phyloP scores from a whole-genome alignment of 2,888 invertebrate genomes.

The Ophonus ardosiacus region DNA sequence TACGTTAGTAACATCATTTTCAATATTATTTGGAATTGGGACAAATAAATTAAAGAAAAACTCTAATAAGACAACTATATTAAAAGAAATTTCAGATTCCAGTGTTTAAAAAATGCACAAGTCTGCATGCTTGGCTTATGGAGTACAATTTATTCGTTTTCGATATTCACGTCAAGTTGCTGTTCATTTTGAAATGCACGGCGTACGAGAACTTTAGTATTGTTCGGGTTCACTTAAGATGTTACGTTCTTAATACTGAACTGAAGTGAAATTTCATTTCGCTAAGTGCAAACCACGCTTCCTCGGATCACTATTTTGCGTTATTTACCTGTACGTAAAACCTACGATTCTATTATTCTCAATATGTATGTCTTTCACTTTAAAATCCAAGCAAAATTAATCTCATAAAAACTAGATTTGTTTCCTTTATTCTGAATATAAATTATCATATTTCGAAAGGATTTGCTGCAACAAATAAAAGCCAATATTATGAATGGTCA shows the following conservation, averaged over 20 bases:
- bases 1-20: too few species aligned
- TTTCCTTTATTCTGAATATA: neutral
- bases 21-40: too few species aligned
- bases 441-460: too few species aligned
- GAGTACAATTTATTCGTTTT: slow-evolving; percentile 30
- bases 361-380: neutral
- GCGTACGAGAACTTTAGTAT: slow-evolving; percentile 12
- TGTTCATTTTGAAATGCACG: slow-evolving; percentile 47
- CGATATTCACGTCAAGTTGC: slow-evolving; percentile 17
- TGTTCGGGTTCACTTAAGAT: slow-evolving; percentile 53
- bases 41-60: too few species aligned
- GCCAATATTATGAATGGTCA: too few species aligned
- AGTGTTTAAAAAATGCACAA: neutral
- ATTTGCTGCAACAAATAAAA: too few species aligned
- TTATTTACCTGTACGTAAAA: slow-evolving; percentile 52
- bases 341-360: slow-evolving; percentile 35
- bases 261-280: slow-evolving; percentile 55
- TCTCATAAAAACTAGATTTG: neutral
- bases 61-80: neutral
- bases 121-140: neutral
- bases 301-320: slow-evolving; percentile 27
- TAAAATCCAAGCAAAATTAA: neutral
- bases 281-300: slow-evolving; percentile 52
- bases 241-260: slow-evolving; percentile 55
- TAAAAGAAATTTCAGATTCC: neutral